A percentile compares a stretch with the other conserved stretches of the same genome.
Conservation (phyloP, 2,113 vertebrate species). For the Pomatorhinus ruficollis region DNA sequence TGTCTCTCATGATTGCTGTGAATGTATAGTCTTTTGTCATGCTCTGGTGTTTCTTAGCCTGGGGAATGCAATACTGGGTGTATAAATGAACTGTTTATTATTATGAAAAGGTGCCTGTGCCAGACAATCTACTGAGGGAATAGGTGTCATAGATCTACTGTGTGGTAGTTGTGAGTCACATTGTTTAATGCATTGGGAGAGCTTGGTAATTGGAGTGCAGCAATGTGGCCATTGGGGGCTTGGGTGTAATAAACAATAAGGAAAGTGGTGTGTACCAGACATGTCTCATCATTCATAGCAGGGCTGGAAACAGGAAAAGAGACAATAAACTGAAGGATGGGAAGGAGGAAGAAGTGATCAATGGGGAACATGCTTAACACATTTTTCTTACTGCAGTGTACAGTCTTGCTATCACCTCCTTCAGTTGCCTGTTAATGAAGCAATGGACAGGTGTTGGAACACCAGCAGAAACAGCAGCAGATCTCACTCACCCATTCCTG, state of each 20-base stretch:
- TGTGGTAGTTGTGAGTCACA: not conserved
- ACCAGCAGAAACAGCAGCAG: slow-evolving; percentile 1
- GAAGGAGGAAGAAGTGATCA: not conserved
- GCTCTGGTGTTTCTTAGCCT: not conserved
- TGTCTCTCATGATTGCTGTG: not conserved
- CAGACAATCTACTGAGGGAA: not conserved
- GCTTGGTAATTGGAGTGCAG: not conserved
- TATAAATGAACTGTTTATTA: not conserved
- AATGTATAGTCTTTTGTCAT: not conserved
- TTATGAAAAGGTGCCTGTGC: not conserved
- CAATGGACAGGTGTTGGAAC: not conserved
- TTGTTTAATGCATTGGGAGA: not conserved
- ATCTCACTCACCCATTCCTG: slow-evolving; percentile 22
- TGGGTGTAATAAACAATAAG: not conserved
- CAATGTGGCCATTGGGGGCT: not conserved
- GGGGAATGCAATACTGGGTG: not conserved
- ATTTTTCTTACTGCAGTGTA: not conserved
- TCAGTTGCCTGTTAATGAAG: not conserved
- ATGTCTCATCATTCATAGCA: not conserved
- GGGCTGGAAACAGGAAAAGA: not conserved
- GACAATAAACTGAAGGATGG: not conserved
- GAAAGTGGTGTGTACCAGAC: not conserved
- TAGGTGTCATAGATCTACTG: not conserved
- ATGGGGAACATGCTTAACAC: not conserved
- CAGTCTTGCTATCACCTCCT: not conserved